Evolutionary conservation across 92 coral and sea anemone species (phyloP), one percentile per base, ranked within the genome.

Genomic region (Palythoa heliodiscus): DNA sequence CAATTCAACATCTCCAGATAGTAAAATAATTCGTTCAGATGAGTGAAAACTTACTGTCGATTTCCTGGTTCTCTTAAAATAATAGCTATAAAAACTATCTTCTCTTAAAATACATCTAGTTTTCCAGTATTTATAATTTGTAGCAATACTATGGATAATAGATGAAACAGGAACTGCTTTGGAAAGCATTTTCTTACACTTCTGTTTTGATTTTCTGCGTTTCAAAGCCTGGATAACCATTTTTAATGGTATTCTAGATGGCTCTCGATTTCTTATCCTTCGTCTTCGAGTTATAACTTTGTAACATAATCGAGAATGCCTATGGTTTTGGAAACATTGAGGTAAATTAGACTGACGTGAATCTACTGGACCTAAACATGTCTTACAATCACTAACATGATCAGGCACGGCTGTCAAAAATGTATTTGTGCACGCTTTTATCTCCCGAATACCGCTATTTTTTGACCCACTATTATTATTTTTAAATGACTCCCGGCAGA

Each of bases 1-100:
- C 37, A 85, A 80, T 66, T 85, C 86, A 63, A 85, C 52, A 61
- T 85, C 92, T 29, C 92, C 89, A 89, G 92, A 89, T n/a, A 85
- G 88, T 73, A 78, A 77, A 77, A 84, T 89, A 71, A 16, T 84
- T 75, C 66, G 61, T 50, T 20, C 64, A 77, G 89, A 48, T 25
- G 77, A 37, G 52, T 86, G 4, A 64, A 19, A 64, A 64, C 4
- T 64, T 64, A 74, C 39, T 74, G 79, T 74, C 64, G 60, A 76
- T 47, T 76, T 76, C 60, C 48, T 76, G 60, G 82, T 63, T 52
- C 37, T 76, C 63, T 76, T 76, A 76, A 76, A 73, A 52, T 73
- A 73, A 73, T 35, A 40, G 57, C 77, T 35, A 73, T 73, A 35
- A 52, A 73, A 73, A 73, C 52, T 52, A 48, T 81, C 74, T 48